These are phyloP conservation scores for Larimichthys crocea DNA, from an alignment of 2,113 vertebrate species.

Conservation along the genomic window DNA sequence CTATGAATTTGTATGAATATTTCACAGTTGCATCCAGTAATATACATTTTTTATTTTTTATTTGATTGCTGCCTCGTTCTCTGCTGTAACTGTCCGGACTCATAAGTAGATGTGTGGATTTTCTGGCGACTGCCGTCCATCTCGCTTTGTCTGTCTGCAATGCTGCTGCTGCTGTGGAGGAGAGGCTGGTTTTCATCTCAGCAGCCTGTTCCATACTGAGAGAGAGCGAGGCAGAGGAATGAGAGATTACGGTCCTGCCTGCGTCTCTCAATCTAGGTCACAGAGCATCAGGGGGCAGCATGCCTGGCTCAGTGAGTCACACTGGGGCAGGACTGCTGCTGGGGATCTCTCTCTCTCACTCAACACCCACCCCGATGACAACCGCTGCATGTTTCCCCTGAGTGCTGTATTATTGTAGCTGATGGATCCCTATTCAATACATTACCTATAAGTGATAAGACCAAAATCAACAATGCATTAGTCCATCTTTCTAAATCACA, in stretches of 20 bases:
- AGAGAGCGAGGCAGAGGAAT: slow-evolving; percentile 43
- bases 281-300: slow-evolving; percentile 82
- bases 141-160: slow-evolving; percentile 15
- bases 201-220: slow-evolving; percentile 44
- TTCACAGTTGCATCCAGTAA: background rate
- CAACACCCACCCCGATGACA: slow-evolving; percentile 20
- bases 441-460: background rate
- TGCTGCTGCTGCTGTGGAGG: slow-evolving; percentile 1
- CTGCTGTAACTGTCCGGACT: background rate
- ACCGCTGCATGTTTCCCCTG: background rate
- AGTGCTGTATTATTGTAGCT: slow-evolving; percentile 10
- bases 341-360: slow-evolving; percentile 61
- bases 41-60: background rate
- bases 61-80: background rate
- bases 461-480: background rate
- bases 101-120: slow-evolving; percentile 22
- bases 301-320: slow-evolving; percentile 79
- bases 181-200: slow-evolving; percentile 49
- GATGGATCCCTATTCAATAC: background rate
- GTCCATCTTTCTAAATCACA: background rate
- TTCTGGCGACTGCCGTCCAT: slow-evolving; percentile 23
- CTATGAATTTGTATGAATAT: background rate
- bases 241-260: slow-evolving; percentile 79
- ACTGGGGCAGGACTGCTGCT: slow-evolving; percentile 66
- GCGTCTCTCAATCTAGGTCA: slow-evolving; percentile 84